These are phyloP conservation scores for Drosophila mulleri DNA, from an alignment of 2,888 invertebrate species.

Conservation along the genomic window DNA sequence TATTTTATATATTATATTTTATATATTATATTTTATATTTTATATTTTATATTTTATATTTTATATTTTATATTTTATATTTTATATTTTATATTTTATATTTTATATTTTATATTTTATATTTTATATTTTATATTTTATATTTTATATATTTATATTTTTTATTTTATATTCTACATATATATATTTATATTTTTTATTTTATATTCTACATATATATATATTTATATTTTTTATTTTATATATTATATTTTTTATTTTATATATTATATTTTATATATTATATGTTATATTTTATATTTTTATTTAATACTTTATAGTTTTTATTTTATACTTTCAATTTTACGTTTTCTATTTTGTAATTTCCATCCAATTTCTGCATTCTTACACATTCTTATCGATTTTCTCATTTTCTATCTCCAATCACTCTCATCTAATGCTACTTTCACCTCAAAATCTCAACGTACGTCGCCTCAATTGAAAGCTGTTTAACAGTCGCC, in stretches of 20 bases:
- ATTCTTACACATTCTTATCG: background rate
- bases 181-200: no score
- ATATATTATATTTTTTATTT: background rate
- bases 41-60: no score
- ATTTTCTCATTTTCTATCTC: background rate
- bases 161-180: no score
- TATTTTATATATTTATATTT: no score
- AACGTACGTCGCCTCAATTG: background rate
- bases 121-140: no score
- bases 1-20: background rate
- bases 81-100: no score
- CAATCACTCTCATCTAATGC: no score
- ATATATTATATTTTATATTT: background rate
- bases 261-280: background rate
- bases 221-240: no score
- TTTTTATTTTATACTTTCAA: background rate
- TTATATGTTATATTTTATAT: background rate
- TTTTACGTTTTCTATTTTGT: background rate
- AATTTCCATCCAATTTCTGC: background rate
- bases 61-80: no score
- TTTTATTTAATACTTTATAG: background rate
- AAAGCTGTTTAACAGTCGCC: constrained; percentile 1
- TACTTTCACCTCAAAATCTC: background rate
- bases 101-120: no score
- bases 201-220: no score